Evolutionary conservation across 1,140 invertebrate genomes (phyloP), one percentile per base, ranked within the genome.

Genomic region (Thereuonema tuberculata): DNA sequence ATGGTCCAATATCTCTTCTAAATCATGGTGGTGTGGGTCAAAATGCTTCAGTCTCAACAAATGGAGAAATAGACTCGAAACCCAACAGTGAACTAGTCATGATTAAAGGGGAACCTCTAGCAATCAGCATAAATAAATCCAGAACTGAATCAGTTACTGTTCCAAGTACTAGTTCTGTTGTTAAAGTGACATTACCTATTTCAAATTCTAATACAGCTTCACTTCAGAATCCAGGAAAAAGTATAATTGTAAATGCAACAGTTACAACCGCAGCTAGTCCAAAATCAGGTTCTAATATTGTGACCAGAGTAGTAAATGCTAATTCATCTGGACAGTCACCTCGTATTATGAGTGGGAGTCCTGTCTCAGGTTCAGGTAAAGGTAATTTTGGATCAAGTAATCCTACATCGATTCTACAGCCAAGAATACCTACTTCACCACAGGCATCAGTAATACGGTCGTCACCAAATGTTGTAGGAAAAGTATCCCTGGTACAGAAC

Each of bases 1-100:
- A 52, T 24, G 49, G 49, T 9, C 49, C 49, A 52, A 21, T 52
- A 12, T 52, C 49, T 20, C 21, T 52, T 12, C 24, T 52, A 14
- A 15, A 52, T 24, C 49, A 52, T 21, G 15, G 9, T 52, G 49
- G 49, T 15, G 9, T 24, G 15, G n/a, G n/a, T n/a, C 15, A 52
- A 20, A 21, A 12, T 52, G 9, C 37, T n/a, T 43, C 37, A n/a
- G 9, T n/a, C 9, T 43, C 37, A 12, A 24, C 49, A 52, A 52
- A 52, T 24, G 49, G 49, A 15, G 49, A 52, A 12, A 9, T 52
- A 24, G 49, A 20, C 15, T 52, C 49, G 14, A 43, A 43, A n/a
- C n/a, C 46, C 56, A 62, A 62, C 54, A 56, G 47, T 37, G 64
- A 67, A n/a, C 5, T 55, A 20, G 61, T 58, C 17, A 48, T 26